Percentiles rank a stretch among this genome's conserved stretches.
Conservation (phyloP, 2,888 invertebrate genomes). For the Emmelina monodactyla region DNA sequence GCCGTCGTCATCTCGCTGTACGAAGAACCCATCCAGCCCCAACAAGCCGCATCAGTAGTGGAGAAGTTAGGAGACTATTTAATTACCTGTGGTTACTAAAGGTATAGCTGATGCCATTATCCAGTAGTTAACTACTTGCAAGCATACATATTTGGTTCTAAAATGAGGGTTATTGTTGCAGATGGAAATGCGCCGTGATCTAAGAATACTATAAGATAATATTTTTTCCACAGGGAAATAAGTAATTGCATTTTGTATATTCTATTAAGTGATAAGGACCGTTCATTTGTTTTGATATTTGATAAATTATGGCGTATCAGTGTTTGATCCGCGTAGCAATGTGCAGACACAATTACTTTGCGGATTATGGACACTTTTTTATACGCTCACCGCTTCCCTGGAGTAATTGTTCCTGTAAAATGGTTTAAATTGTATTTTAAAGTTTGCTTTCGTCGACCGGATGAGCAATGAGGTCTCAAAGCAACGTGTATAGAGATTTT, state of each 20-base stretch:
- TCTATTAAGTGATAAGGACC: conserved; percentile 67
- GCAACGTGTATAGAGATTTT: conserved; percentile 63
- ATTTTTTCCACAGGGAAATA: conserved; percentile 68
- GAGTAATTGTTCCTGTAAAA: conserved; percentile 54
- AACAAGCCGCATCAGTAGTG: conserved; percentile 95
- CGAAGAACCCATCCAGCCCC: conserved; percentile 96
- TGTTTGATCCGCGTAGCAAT: conserved; percentile 54
- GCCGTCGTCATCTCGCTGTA: conserved; percentile 94
- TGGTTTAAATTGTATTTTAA: conserved; percentile 52
- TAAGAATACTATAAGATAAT: conserved; percentile 67
- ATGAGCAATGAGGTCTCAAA: conserved; percentile 53
- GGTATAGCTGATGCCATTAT: conserved; percentile 38
- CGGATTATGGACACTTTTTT: conserved; percentile 59
- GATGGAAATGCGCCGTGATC: conserved; percentile 66
- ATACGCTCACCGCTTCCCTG: conserved; percentile 62
- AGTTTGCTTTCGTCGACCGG: conserved; percentile 52
- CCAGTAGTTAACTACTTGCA: neutral
- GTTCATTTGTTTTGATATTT: conserved; percentile 65
- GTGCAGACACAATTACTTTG: conserved; percentile 58
- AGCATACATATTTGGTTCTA: neutral
- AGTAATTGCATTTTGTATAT: conserved; percentile 69
- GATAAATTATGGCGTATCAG: conserved; percentile 59
- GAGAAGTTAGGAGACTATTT: conserved; percentile 98
- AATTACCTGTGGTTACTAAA: conserved; percentile 96
- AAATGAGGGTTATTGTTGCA: no score